Percentiles rank a stretch among this genome's conserved stretches.
Evolutionary conservation across 2,113 vertebrate species (phyloP).

Genomic region (Perognathus longimembris): DNA sequence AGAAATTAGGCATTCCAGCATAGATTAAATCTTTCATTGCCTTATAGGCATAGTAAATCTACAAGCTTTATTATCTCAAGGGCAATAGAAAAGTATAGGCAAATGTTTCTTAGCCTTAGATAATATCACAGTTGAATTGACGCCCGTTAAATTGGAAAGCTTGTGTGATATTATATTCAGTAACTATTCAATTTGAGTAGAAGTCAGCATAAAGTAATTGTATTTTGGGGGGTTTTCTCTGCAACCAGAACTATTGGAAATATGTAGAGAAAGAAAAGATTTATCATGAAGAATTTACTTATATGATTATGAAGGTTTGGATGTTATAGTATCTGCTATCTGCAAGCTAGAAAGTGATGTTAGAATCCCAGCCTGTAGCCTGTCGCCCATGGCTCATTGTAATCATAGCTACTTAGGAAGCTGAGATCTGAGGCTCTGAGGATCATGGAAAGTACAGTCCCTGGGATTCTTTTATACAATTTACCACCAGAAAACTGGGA

Average conservation of each 20-base stretch:
- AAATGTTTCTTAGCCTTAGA: background rate
- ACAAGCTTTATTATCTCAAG: background rate
- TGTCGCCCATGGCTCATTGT: too few species aligned
- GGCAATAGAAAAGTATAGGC: background rate
- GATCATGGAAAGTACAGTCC: too few species aligned
- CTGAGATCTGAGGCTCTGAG: too few species aligned
- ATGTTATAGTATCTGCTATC: background rate
- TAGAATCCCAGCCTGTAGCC: too few species aligned
- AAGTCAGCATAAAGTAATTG: background rate
- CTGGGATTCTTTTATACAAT: too few species aligned
- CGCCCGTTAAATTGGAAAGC: background rate
- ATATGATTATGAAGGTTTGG: background rate
- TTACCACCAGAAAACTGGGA: too few species aligned
- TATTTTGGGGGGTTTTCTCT: background rate
- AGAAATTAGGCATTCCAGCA: background rate
- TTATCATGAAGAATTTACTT: background rate
- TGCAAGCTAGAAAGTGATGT: background rate
- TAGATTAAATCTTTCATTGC: too few species aligned
- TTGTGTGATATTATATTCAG: background rate
- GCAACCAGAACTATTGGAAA: background rate
- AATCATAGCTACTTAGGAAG: too few species aligned
- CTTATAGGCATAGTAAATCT: fast-evolving
- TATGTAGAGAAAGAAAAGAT: background rate
- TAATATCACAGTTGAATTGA: background rate
- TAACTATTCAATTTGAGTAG: background rate